A percentile compares a stretch with the other conserved stretches of the same genome.
Conservation (phyloP, 2,113 vertebrate genomes). For the Barbus barbus region DNA sequence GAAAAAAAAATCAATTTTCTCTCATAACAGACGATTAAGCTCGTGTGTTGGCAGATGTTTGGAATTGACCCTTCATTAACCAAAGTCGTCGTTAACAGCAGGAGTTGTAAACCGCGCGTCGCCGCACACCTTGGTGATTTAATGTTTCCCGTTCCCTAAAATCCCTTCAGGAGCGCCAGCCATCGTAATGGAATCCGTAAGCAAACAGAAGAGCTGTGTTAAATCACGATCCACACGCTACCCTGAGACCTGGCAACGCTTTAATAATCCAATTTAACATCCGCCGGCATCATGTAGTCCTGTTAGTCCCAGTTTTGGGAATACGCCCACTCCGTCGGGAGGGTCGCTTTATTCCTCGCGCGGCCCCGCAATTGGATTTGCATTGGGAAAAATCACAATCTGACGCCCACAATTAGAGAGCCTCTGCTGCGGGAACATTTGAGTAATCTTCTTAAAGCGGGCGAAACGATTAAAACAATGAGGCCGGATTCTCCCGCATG, state of each 20-base stretch:
- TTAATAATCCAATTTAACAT: slow-evolving; percentile 76
- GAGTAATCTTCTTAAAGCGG: slow-evolving; percentile 67
- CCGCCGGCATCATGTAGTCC: slow-evolving; percentile 65
- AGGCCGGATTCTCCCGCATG: slow-evolving; percentile 40
- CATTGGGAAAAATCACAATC: slow-evolving; percentile 74
- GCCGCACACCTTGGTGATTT: slow-evolving; percentile 59
- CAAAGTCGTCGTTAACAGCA: slow-evolving; percentile 62
- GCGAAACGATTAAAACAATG: slow-evolving; percentile 68
- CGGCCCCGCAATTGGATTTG: slow-evolving; percentile 74
- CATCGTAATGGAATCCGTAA: slow-evolving; percentile 49
- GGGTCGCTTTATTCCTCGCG: slow-evolving; percentile 72
- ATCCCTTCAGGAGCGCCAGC: slow-evolving; percentile 62
- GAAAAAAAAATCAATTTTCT: too few relatives aligned
- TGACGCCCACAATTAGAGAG: slow-evolving; percentile 70
- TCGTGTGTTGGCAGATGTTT: slow-evolving; percentile 61
- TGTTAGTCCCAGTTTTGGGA: slow-evolving; percentile 68
- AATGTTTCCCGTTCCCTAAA: slow-evolving; percentile 55
- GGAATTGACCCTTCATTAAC: slow-evolving; percentile 64
- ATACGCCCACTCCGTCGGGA: slow-evolving; percentile 71
- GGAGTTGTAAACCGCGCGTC: slow-evolving; percentile 57
- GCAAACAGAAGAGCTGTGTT: slow-evolving; percentile 58
- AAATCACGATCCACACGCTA: slow-evolving; percentile 74
- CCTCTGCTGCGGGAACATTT: slow-evolving; percentile 56
- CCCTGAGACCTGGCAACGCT: slow-evolving; percentile 69
- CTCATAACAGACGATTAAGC: slow-evolving; percentile 63